phyloP scores from a whole-genome alignment of 2,888 invertebrate species.

The Dryocosmus kuriphilus region DNA sequence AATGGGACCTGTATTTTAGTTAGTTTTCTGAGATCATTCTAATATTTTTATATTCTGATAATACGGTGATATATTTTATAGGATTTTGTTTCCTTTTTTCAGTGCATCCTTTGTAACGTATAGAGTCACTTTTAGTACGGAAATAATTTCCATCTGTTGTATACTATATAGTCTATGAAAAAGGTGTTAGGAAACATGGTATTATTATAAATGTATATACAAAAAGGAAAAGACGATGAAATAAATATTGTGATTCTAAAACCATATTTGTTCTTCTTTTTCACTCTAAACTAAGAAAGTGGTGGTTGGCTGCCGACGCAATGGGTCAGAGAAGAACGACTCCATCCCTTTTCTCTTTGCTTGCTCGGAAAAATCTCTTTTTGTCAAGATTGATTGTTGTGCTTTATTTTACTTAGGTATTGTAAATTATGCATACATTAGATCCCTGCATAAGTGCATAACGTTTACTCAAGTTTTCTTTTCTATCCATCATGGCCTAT shows the following conservation, averaged over 20 bases:
- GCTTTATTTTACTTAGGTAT: no score
- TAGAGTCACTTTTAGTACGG: neutral
- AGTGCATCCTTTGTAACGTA: neutral
- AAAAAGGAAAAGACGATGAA: neutral
- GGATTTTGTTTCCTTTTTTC: neutral
- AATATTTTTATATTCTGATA: neutral
- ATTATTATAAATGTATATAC: constrained; percentile 1
- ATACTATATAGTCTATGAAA: neutral
- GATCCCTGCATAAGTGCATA: no score
- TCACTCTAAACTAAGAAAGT: neutral
- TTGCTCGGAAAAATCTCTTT: no score
- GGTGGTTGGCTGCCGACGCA: neutral
- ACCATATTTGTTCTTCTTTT: neutral
- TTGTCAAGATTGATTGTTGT: no score
- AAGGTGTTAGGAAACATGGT: neutral
- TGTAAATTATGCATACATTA: no score
- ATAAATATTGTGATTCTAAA: neutral
- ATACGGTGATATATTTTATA: neutral
- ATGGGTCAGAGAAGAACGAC: neutral
- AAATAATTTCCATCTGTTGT: neutral
- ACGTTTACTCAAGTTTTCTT: no score
- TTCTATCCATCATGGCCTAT: no score
- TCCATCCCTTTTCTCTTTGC: no score
- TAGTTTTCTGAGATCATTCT: neutral
- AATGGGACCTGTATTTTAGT: neutral